Evolutionary conservation across 2,797 vertebrate genomes (phyloP), one percentile per base, ranked within the genome.

Genomic region (Kryptopterus vitreolus): DNA sequence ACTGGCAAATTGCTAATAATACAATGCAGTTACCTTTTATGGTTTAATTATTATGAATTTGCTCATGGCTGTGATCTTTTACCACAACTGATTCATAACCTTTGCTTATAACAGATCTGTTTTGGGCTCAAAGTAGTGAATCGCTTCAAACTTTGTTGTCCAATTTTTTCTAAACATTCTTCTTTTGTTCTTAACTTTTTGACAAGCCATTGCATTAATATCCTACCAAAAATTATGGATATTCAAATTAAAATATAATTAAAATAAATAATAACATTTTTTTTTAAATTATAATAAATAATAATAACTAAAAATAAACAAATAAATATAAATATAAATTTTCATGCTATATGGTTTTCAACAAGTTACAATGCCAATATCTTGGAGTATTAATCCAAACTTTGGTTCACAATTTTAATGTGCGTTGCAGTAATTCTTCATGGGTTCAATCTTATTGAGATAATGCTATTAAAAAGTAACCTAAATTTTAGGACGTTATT

Each of bases 391-490:
- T 2, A 43, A 58, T 57, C 29, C 13, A 3, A 26, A 58, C 72
- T 1, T 59, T 69, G 24, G 15, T 3, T 26, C 11, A 0, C 53
- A 11, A 55, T 31, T 57, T 48, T 9, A 59, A 31, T 26, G 58
- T 10, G 33, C 48, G 29, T 74, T 22, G 70, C 24, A 72, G 2
- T 4, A 62, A 16, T 43, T 48, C 50, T 70, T 77, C 80, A 66
- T 48, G 81, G 65, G 58, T 82, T 71, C 66, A 31, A 65, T 73
- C 82, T 84, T 53, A 69, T 69, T 31, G 66, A 24, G 76, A 79
- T 48, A 81, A 46, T 68, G 71, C 81, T 76, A 77, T 81, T 72
- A 50, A 84, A 79, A 84, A 71, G n/a, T 43, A 78, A 61, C 31
- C 43, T 13, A 2, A 76, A 31, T 31, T 48, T 76, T 20, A 4